Conservation (phyloP, 2,113 vertebrate genomes). For the Phalacrocorax brasilianus region DNA sequence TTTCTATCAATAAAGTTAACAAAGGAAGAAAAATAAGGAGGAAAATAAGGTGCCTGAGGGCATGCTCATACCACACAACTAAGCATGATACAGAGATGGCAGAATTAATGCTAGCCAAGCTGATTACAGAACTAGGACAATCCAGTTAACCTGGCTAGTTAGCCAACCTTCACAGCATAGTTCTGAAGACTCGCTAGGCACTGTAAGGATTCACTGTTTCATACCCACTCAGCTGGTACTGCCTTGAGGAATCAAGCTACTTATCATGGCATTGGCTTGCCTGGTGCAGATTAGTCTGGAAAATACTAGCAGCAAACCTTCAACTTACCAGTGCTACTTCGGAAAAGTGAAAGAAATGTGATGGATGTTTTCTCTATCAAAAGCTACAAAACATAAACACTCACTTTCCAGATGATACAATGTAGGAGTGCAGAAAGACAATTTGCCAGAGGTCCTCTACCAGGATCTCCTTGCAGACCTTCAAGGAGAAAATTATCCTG, state of each 20-base stretch:
- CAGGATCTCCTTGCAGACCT: not conserved
- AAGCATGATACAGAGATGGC: not conserved
- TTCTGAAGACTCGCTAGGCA: not conserved
- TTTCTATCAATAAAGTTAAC: not conserved
- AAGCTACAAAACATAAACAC: not conserved
- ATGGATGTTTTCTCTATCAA: not conserved
- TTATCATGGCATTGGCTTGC: not conserved
- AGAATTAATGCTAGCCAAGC: not conserved
- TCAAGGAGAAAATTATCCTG: not conserved
- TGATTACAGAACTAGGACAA: not conserved
- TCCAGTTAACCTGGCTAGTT: not conserved
- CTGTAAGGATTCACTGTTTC: not conserved
- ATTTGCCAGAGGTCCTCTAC: not conserved
- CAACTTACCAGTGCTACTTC: not conserved
- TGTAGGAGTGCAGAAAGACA: not conserved
- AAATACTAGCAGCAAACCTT: not conserved
- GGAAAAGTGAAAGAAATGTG: not conserved
- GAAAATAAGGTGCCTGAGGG: not conserved
- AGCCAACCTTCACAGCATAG: not conserved
- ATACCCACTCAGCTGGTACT: not conserved
- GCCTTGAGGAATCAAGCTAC: not conserved
- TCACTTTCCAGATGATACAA: not conserved
- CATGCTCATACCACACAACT: not conserved
- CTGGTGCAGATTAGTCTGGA: not conserved
- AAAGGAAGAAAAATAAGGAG: not conserved